Evolutionary conservation across 2,113 vertebrate species (phyloP), one percentile per base, ranked within the genome.

Genomic region (Bufo gargarizans): DNA sequence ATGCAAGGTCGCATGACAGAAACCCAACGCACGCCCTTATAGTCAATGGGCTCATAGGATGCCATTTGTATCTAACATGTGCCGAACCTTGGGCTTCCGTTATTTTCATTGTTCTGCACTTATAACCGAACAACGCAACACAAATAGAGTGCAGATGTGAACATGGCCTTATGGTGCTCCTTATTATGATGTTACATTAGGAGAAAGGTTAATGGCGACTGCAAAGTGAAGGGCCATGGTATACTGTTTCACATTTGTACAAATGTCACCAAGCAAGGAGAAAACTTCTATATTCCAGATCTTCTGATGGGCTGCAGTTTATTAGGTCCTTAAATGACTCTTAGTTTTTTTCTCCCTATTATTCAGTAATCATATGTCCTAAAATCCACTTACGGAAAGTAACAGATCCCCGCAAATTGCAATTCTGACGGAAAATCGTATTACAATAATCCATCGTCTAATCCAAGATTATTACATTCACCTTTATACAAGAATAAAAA

Each of bases 401-500:
- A 91, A 93, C 89, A 90, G 92, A 91, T 84, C 89, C 65, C 0
- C 74, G 65, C 59, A 88, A 88, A 88, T 82, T 88, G 87, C 90
- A 93, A 93, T 89, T 80, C 92, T 88, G 88, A 90, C 89, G 91
- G 91, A 93, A 93, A 94, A 95, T 94, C 94, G 94, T 92, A 94
- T 95, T 96, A 94, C 93, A 95, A 90, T 93, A 95, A 94, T 94
- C 93, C 93, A 90, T 92, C 92, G 91, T 92, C 93, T 90, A 92
- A 94, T 93, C 92, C 91, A 93, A 93, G 94, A 95, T 94, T 94
- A 95, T 93, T 94, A 94, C 92, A 91, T 93, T 94, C 92, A 93
- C 93, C 93, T 95, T 94, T 95, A 94, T 92, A 92, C 92, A 81
- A 92, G 93, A 93, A 94, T 94, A 94, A 95, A 95, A 94, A 95